Base-by-base conservation (phyloP, 2,888 invertebrate species). In the Lissonota sp. region DNA sequence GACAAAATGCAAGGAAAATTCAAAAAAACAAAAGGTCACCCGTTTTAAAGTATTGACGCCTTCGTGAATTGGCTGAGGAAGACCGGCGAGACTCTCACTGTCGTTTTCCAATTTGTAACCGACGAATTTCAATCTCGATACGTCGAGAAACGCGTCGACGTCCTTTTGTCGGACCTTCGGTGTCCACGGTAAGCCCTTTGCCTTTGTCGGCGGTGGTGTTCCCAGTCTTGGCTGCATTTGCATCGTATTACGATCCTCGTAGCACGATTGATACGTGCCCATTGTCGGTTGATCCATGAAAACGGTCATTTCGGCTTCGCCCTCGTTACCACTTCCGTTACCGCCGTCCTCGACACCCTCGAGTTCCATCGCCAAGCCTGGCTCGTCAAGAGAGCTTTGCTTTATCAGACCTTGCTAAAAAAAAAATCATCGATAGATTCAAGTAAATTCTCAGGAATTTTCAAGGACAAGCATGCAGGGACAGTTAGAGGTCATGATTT, bases 21-120 rank as follows among this genome's bases (percentile, higher is more conserved):
- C n/a, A n/a, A n/a, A n/a, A n/a, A n/a, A n/a, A n/a, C n/a, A n/a
- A n/a, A 39, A 72, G 86, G 87, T 88, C 89, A 95, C 95, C 92
- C 95, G 94, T 92, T 97, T 97, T 51, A 99, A 93, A 75, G 98
- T 98, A 88, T 96, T 96, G 44, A 99, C 96, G 42, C 99, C 98
- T 93, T 99, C 99, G 90, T 98, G 98, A 88, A 99, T 99, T 0
- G 99, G 99, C 88, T 97, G 97, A 0, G 99, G 99, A 75, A 99
- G 93, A 0, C 99, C 99, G 73, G 99, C 98, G 84, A 99, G 94
- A 70, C 98, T 98, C 80, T 96, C 96, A 75, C 96, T 94, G 91
- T 99, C 99, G 39, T 96, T 96, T 83, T 95, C 96, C 63, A 99
- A 94, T 72, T 97, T 97, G 92, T 98, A 99, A 0, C 99, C 99